Evolutionary conservation across 2,797 vertebrate genomes (phyloP).

Genomic region (Eospalax fontanierii): DNA sequence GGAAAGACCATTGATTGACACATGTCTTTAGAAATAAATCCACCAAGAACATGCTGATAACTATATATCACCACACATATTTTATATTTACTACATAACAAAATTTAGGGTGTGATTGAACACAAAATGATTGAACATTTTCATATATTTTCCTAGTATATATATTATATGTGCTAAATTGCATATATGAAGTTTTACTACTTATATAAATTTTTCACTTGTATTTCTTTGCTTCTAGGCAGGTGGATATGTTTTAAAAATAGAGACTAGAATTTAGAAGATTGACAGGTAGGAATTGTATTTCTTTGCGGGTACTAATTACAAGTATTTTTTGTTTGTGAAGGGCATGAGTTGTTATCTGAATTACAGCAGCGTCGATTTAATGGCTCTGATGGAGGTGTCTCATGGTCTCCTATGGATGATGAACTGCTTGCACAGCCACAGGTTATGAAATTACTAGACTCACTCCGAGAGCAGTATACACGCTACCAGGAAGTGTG

Average conservation of each 20-base stretch:
- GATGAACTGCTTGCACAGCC: slow-evolving; percentile 98
- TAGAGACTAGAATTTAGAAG: slow-evolving; percentile 1
- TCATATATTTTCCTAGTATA: background rate
- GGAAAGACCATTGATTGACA: background rate
- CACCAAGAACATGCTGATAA: slow-evolving; percentile 25
- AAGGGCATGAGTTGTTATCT: slow-evolving; percentile 97
- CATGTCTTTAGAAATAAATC: slow-evolving; percentile 38
- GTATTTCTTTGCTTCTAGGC: background rate
- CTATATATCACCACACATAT: background rate
- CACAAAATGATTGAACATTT: background rate
- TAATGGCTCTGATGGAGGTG: slow-evolving; percentile 96
- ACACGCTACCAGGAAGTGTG: slow-evolving; percentile 98
- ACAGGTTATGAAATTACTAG: slow-evolving; percentile 98
- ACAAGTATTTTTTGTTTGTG: slow-evolving; percentile 5
- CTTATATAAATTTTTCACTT: slow-evolving; percentile 25
- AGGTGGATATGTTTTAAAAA: slow-evolving; percentile 32
- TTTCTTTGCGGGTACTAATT: slow-evolving; percentile 38
- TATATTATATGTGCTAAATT: background rate
- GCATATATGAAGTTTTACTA: background rate
- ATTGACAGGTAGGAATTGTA: slow-evolving; percentile 29
- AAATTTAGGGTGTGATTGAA: too few species aligned
- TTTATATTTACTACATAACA: background rate
- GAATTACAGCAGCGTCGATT: slow-evolving; percentile 98
- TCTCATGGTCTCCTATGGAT: slow-evolving; percentile 98
- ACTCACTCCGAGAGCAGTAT: slow-evolving; percentile 97